phyloP scores from a whole-genome alignment of 2,888 invertebrate species.

The Orthosia cruda region DNA sequence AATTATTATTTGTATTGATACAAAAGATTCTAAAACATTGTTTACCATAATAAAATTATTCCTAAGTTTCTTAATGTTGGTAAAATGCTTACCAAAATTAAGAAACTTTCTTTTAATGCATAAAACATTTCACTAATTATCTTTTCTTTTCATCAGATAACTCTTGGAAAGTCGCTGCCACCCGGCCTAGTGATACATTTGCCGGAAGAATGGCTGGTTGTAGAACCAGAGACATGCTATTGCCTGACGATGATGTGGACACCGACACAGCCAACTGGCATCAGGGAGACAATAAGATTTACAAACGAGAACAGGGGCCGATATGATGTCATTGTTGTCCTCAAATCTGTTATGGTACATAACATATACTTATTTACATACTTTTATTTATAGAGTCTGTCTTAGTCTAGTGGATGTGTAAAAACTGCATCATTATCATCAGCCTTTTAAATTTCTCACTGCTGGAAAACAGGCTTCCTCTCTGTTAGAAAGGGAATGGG shows the following conservation, averaged over 20 bases:
- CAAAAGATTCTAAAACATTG: too few relatives aligned
- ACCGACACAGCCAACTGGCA: slow-evolving; percentile 91
- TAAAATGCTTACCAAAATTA: background rate
- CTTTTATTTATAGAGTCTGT: background rate
- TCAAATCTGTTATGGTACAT: slow-evolving; percentile 92
- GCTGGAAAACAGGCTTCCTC: too few relatives aligned
- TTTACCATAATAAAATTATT: too few relatives aligned
- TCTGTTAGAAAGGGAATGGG: too few relatives aligned
- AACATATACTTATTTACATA: background rate
- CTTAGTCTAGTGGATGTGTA: background rate
- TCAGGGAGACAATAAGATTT: slow-evolving; percentile 93
- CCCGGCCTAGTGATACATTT: slow-evolving; percentile 92
- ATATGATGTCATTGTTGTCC: slow-evolving; percentile 93
- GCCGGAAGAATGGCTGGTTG: slow-evolving; percentile 90
- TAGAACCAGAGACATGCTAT: slow-evolving; percentile 91
- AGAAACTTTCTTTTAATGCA: background rate
- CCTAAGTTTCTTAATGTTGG: too few relatives aligned
- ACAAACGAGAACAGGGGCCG: slow-evolving; percentile 93
- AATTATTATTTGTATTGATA: too few relatives aligned
- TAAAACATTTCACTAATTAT: background rate
- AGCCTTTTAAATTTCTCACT: too few relatives aligned
- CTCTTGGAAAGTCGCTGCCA: slow-evolving; percentile 86
- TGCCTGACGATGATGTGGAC: slow-evolving; percentile 93
- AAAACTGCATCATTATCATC: background rate
- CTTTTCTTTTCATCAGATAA: slow-evolving; percentile 77